Conservation (phyloP, 2,113 vertebrate species). For the Scomber scombrus region DNA sequence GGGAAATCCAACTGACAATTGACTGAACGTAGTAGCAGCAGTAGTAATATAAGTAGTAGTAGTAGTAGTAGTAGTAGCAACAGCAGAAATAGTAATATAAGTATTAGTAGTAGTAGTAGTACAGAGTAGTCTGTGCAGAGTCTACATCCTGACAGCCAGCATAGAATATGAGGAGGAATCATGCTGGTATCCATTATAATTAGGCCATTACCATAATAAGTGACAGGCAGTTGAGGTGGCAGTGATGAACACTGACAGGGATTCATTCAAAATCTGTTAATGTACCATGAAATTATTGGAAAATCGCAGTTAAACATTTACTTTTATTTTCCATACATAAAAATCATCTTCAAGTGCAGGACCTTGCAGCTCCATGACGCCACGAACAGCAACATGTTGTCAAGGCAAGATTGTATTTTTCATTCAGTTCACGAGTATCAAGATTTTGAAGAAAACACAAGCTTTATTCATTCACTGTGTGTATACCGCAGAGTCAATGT, state of each 20-base stretch:
- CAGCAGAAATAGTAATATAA: too few relatives aligned
- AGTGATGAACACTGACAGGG: background rate
- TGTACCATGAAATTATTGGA: background rate
- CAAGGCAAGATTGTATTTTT: slow-evolving; percentile 27
- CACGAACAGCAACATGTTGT: slow-evolving; percentile 14
- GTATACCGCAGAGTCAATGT: slow-evolving; percentile 52
- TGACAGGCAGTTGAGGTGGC: background rate
- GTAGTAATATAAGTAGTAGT: too few relatives aligned
- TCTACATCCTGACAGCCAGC: background rate
- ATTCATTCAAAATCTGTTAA: background rate
- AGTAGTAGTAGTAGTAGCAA: too few relatives aligned
- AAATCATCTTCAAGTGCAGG: background rate
- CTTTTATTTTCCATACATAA: background rate
- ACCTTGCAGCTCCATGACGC: background rate
- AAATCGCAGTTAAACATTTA: too few relatives aligned
- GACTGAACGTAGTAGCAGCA: too few relatives aligned
- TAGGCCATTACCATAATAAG: background rate
- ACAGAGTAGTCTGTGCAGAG: background rate
- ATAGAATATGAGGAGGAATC: background rate
- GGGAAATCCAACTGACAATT: too few relatives aligned
- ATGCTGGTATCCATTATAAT: background rate
- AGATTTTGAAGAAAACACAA: slow-evolving; percentile 53
- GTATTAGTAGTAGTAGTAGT: too few relatives aligned
- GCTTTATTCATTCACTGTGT: slow-evolving; percentile 44
- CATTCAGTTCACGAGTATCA: slow-evolving; percentile 49